Percentiles rank a stretch among this genome's conserved stretches.
phyloP scores from a whole-genome alignment of 2,113 vertebrate genomes.

The Ciconia boyciana region DNA sequence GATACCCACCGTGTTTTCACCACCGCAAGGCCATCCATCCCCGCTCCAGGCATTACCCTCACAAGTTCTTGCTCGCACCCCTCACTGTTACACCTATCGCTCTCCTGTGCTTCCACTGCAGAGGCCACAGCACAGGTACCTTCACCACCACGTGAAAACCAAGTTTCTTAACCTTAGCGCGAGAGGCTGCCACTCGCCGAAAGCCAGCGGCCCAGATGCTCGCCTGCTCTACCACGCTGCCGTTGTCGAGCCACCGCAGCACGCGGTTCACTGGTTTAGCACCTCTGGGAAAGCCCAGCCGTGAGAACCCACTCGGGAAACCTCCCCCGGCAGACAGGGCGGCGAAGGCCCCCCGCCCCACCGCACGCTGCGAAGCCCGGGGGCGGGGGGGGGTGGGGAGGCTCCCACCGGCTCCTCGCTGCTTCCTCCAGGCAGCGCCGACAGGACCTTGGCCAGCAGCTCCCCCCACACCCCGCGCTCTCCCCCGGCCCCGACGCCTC shows the following conservation, averaged over 20 bases:
- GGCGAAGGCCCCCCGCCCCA: not conserved
- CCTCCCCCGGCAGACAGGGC: not conserved
- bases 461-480: not conserved
- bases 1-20: not conserved
- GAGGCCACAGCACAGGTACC: not conserved
- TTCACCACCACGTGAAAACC: not conserved
- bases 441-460: slow-evolving; percentile 26
- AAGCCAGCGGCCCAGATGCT: accelerated
- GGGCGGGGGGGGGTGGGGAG: no score
- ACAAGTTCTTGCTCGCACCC: accelerated
- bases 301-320: not conserved
- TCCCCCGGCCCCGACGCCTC: not conserved
- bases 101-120: not conserved
- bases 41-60: not conserved
- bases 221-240: not conserved
- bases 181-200: not conserved
- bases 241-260: not conserved
- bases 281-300: not conserved
- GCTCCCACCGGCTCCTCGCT: not conserved
- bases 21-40: not conserved
- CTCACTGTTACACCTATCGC: not conserved
- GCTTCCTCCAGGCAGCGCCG: not conserved
- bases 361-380: not conserved
- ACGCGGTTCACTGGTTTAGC: accelerated
- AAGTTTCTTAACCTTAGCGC: accelerated